Conservation (phyloP, 2,113 vertebrate genomes). For the Climacteris rufus region DNA sequence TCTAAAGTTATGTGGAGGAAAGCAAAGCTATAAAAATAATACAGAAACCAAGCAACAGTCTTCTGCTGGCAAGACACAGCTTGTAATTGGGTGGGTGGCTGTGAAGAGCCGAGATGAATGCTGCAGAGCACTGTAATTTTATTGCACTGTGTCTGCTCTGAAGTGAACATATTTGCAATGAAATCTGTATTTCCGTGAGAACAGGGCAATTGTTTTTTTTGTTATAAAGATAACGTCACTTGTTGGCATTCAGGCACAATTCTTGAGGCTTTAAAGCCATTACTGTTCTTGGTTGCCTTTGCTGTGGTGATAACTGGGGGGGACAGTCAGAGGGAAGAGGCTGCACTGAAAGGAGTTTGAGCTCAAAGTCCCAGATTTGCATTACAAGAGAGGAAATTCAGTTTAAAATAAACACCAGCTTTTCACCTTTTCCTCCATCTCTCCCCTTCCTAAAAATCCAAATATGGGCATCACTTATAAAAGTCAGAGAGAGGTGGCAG, state of each 20-base stretch:
- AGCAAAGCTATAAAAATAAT: conserved; percentile 59
- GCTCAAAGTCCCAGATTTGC: neutral
- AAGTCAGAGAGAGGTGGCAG: neutral
- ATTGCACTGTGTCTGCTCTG: conserved; percentile 29
- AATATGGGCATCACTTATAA: neutral
- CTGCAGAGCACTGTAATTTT: conserved; percentile 52
- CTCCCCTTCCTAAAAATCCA: neutral
- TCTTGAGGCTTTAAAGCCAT: conserved; percentile 5
- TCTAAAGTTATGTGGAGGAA: conserved; percentile 51
- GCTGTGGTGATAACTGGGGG: neutral
- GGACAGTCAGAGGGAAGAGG: neutral
- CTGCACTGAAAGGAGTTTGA: neutral
- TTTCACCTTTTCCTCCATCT: neutral
- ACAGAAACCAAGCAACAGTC: conserved; percentile 64
- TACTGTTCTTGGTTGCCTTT: neutral
- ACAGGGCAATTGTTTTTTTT: neutral
- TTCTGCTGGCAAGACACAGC: conserved; percentile 60
- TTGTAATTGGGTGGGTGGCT: conserved; percentile 57
- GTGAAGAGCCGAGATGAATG: conserved; percentile 49
- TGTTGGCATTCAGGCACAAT: conserved; percentile 27
- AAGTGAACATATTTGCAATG: conserved; percentile 20
- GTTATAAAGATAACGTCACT: conserved; percentile 17
- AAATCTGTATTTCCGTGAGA: conserved; percentile 58
- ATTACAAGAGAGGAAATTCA: neutral
- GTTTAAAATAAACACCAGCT: neutral